Conservation (phyloP, 2,797 vertebrate species). For the Poeciliopsis paucimaculata region DNA sequence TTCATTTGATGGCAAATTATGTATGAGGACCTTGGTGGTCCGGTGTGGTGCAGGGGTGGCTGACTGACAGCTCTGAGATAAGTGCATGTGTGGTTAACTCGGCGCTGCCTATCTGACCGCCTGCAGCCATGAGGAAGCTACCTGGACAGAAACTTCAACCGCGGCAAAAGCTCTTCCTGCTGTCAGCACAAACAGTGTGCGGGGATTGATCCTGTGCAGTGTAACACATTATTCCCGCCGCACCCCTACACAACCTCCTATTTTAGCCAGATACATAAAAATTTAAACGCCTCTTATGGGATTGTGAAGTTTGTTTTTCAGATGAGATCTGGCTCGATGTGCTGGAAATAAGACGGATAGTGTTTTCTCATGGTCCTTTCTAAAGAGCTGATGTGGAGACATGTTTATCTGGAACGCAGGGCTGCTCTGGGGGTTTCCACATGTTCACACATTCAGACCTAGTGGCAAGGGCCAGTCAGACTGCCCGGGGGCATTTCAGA, state of each 20-base stretch:
- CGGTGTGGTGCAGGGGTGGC: conserved; percentile 46
- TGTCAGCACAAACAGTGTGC: conserved; percentile 69
- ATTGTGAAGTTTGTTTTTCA: conserved; percentile 61
- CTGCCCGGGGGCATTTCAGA: conserved; percentile 82
- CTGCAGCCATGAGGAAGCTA: conserved; percentile 70
- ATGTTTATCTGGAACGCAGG: conserved; percentile 78
- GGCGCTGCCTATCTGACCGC: conserved; percentile 69
- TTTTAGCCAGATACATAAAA: conserved; percentile 67
- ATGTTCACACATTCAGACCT: conserved; percentile 69
- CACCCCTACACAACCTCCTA: conserved; percentile 47
- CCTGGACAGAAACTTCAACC: conserved; percentile 65
- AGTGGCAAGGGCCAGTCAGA: conserved; percentile 82
- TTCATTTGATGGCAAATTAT: conserved; percentile 78
- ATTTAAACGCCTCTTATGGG: conserved; percentile 68
- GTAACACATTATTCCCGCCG: conserved; percentile 43
- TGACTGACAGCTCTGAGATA: conserved; percentile 70
- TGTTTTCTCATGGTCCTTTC: conserved; percentile 36
- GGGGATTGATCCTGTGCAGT: conserved; percentile 65
- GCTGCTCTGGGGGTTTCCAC: conserved; percentile 62
- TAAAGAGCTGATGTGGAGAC: conserved; percentile 77
- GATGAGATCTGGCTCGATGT: conserved; percentile 73
- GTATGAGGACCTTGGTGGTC: conserved; percentile 71
- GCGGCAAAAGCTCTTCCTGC: conserved; percentile 58
- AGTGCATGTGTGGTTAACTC: conserved; percentile 67
- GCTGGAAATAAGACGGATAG: conserved; percentile 78